These are phyloP conservation scores for Limnephilus rhombicus DNA, from an alignment of 2,888 invertebrate species.

Conservation along the genomic window DNA sequence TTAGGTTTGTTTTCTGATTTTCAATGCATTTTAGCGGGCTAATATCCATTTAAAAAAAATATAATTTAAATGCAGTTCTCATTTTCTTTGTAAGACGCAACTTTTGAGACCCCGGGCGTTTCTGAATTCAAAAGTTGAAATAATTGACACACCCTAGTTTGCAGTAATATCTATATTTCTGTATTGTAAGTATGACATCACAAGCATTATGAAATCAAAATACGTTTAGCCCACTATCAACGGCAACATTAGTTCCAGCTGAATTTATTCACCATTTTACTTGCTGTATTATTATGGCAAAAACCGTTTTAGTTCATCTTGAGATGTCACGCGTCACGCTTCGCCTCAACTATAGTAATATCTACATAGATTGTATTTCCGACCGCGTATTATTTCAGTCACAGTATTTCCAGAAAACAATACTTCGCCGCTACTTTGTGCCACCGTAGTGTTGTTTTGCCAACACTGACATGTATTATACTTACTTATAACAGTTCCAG, in stretches of 20 bases:
- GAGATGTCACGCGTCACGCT: background rate
- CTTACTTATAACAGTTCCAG: background rate
- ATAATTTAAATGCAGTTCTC: too few species aligned
- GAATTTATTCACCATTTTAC: background rate
- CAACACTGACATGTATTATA: background rate
- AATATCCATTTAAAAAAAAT: too few species aligned
- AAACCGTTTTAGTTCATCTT: background rate
- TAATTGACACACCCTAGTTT: too few species aligned
- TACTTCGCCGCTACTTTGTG: background rate
- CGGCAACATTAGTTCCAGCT: background rate
- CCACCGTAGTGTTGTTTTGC: background rate
- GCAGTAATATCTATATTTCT: background rate
- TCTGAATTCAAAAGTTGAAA: too few species aligned
- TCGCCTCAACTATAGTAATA: background rate
- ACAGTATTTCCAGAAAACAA: background rate
- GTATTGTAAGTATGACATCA: background rate
- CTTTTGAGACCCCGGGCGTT: too few species aligned
- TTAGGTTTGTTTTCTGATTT: too few species aligned
- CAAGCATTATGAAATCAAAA: background rate
- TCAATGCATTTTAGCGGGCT: too few species aligned
- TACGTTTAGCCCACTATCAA: background rate
- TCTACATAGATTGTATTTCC: background rate
- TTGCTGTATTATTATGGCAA: background rate
- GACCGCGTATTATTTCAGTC: background rate
- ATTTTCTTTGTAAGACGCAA: too few species aligned